Evolutionary conservation across 2,797 vertebrate genomes (phyloP).

Genomic region (Glyptemys insculpta): DNA sequence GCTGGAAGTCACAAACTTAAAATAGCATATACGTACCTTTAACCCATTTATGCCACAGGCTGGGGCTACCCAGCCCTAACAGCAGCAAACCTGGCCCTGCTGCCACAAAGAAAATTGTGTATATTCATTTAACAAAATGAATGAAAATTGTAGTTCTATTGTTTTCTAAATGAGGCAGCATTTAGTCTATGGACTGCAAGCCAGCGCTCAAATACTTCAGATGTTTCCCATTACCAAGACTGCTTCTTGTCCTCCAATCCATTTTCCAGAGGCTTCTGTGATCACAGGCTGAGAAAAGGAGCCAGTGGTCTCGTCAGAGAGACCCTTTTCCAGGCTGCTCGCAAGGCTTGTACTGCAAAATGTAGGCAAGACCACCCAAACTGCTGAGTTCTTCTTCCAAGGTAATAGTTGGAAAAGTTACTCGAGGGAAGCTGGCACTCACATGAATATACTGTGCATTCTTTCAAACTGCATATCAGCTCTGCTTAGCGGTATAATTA

Average conservation of each 20-base stretch:
- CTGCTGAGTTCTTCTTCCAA: conserved; percentile 39
- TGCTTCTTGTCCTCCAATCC: conserved; percentile 70
- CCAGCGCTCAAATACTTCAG: conserved; percentile 70
- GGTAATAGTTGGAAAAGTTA: conserved; percentile 23
- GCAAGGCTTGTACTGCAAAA: conserved; percentile 50
- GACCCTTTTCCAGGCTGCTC: conserved; percentile 63
- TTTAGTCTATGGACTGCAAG: conserved; percentile 60
- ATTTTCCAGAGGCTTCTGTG: conserved; percentile 68
- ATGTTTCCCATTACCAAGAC: conserved; percentile 72
- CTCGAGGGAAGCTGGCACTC: conserved; percentile 2
- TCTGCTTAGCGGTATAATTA: conserved; percentile 34
- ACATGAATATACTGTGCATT: neutral
- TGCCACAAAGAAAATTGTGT: conserved; percentile 70
- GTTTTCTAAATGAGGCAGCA: conserved; percentile 61
- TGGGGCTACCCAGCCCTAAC: conserved; percentile 2
- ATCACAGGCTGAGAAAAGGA: conserved; percentile 13
- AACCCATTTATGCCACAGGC: conserved; percentile 47
- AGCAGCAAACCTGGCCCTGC: conserved; percentile 51
- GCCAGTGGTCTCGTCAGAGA: conserved; percentile 56
- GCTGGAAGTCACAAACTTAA: conserved; percentile 46
- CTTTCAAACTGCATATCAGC: conserved; percentile 48
- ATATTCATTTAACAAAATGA: conserved; percentile 57
- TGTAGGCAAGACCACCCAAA: conserved; percentile 66
- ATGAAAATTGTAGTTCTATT: conserved; percentile 68
- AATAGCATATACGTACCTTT: conserved; percentile 41